These are phyloP conservation scores for Hypotaenidia okinawae DNA, from an alignment of 2,797 vertebrate genomes.

Conservation along the genomic window DNA sequence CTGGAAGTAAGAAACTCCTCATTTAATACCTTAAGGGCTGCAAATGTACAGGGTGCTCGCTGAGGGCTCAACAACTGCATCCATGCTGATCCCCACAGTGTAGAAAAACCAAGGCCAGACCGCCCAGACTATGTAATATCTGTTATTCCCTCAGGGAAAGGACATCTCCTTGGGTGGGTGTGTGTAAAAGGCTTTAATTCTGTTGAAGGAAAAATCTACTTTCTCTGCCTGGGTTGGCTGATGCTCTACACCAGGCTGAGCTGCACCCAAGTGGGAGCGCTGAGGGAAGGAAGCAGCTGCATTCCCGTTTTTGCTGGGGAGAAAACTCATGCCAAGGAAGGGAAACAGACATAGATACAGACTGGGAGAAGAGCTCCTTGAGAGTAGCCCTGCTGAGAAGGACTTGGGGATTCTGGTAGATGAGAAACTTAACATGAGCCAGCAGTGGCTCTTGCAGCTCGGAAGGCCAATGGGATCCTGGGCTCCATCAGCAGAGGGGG, in stretches of 20 bases:
- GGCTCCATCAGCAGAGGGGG: no score
- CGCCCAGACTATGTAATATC: not conserved
- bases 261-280: not conserved
- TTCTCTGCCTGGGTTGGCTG: not conserved
- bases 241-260: not conserved
- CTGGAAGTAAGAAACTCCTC: not conserved
- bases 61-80: not conserved
- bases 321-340: not conserved
- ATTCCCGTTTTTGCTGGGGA: not conserved
- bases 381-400: no score
- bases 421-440: no score
- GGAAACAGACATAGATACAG: not conserved
- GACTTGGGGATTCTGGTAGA: no score
- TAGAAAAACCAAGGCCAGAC: not conserved
- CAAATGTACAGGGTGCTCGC: rapidly evolving
- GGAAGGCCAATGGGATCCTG: no score
- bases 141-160: not conserved
- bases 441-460: no score
- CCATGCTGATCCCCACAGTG: rapidly evolving
- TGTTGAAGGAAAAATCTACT: not conserved
- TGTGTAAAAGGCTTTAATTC: not conserved
- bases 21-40: not conserved
- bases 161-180: not conserved
- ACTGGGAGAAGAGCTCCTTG: no score
- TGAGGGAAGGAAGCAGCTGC: not conserved